These are phyloP conservation scores for Flabesymbios commensalis DNA, from an alignment of 2,888 invertebrate genomes.

Conservation along the genomic window DNA sequence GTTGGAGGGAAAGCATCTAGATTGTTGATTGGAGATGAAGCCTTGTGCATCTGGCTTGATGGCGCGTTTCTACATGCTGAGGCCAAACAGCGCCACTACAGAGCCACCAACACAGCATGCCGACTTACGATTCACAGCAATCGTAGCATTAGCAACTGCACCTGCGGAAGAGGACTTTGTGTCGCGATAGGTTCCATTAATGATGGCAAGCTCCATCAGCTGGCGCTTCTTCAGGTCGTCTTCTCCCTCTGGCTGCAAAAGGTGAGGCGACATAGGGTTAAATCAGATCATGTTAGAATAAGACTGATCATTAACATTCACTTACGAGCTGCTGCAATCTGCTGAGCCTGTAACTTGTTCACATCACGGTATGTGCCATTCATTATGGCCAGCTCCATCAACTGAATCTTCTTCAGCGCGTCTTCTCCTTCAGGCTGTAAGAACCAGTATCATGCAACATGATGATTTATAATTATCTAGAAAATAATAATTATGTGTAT, in stretches of 20 bases:
- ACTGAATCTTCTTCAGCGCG: conserved; percentile 97
- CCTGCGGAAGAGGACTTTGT: conserved; percentile 26
- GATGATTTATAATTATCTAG: too few relatives aligned
- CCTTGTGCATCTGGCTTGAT: too few relatives aligned
- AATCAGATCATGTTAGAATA: not conserved
- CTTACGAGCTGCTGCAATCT: not conserved
- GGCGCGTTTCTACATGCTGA: too few relatives aligned
- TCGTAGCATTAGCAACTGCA: not conserved
- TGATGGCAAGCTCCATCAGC: conserved; percentile 99
- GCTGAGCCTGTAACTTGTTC: not conserved
- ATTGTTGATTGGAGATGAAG: too few relatives aligned
- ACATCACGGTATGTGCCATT: conserved; percentile 87
- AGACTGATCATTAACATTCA: not conserved
- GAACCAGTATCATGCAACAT: not conserved
- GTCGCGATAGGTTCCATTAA: conserved; percentile 91
- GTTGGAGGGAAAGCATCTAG: too few relatives aligned
- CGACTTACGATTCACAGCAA: conserved; percentile 24
- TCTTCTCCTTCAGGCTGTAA: conserved; percentile 98
- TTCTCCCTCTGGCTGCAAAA: conserved; percentile 93
- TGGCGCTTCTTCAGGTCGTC: conserved; percentile 99
- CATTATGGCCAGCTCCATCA: conserved; percentile 99
- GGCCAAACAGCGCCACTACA: conserved; percentile 11
- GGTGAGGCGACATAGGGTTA: too few relatives aligned
- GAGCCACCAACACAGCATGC: not conserved
- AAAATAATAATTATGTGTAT: too few relatives aligned